These are phyloP conservation scores for Aythya baeri DNA, from an alignment of 2,113 vertebrate species.

Conservation along the genomic window DNA sequence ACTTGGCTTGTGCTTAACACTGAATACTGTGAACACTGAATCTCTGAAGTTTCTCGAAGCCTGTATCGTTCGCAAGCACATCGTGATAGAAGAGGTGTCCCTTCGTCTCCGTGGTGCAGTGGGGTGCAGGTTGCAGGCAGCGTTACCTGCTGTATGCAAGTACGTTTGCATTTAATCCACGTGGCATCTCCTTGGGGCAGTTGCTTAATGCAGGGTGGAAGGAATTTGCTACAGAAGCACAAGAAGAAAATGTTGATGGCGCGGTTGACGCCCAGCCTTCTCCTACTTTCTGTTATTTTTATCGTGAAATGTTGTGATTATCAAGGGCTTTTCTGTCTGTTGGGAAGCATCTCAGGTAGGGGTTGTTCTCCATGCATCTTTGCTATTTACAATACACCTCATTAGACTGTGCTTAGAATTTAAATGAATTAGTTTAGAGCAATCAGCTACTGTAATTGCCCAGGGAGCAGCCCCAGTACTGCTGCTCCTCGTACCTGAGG, in stretches of 20 bases:
- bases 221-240: background rate
- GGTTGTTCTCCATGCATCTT: background rate
- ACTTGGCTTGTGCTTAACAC: background rate
- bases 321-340: background rate
- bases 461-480: background rate
- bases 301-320: background rate
- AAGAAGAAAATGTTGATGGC: background rate
- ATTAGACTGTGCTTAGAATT: background rate
- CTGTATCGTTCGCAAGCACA: background rate
- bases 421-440: constrained; percentile 8
- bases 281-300: background rate
- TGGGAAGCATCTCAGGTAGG: background rate
- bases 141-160: background rate
- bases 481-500: background rate
- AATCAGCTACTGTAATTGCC: background rate
- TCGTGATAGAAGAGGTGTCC: background rate
- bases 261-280: background rate
- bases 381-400: background rate
- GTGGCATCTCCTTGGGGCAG: background rate
- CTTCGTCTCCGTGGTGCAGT: accelerated
- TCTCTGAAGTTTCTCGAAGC: background rate
- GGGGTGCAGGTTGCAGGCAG: background rate
- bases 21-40: background rate
- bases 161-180: background rate
- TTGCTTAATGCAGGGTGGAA: accelerated